phyloP scores from a whole-genome alignment of 1,140 invertebrate genomes.

The Phthorimaea operculella region DNA sequence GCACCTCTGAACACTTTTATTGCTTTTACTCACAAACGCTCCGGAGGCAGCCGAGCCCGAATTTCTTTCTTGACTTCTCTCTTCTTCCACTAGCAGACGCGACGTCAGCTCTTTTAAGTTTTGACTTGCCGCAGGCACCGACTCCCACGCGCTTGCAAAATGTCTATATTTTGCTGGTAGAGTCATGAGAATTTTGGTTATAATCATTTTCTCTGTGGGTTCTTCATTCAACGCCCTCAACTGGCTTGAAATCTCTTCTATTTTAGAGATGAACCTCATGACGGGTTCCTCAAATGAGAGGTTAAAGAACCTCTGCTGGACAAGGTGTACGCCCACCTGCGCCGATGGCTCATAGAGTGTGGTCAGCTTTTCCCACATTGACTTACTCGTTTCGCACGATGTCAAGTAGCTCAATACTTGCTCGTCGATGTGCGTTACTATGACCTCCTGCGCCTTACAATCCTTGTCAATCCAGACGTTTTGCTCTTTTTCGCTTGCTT shows the following conservation, averaged over 20 bases:
- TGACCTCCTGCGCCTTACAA: no score
- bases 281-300: background rate
- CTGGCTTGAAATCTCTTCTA: background rate
- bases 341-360: background rate
- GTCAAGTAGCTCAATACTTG: no score
- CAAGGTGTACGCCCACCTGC: background rate
- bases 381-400: no score
- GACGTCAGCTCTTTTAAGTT: constrained; percentile 32
- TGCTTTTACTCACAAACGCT: background rate
- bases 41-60: background rate
- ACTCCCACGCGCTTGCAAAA: no score
- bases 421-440: no score
- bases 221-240: background rate
- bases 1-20: background rate
- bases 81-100: constrained; percentile 25
- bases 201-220: background rate
- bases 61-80: constrained; percentile 8
- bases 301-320: constrained; percentile 3
- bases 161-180: background rate
- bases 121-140: constrained; percentile 15
- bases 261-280: background rate
- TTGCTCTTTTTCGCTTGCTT: no score
- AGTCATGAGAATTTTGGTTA: constrained; percentile 1
- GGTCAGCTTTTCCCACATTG: no score
- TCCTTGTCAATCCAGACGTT: no score